Percentiles rank a stretch among this genome's conserved stretches.
Evolutionary conservation across 1,140 invertebrate genomes (phyloP).

Genomic region (Atopsyche davidsoni): DNA sequence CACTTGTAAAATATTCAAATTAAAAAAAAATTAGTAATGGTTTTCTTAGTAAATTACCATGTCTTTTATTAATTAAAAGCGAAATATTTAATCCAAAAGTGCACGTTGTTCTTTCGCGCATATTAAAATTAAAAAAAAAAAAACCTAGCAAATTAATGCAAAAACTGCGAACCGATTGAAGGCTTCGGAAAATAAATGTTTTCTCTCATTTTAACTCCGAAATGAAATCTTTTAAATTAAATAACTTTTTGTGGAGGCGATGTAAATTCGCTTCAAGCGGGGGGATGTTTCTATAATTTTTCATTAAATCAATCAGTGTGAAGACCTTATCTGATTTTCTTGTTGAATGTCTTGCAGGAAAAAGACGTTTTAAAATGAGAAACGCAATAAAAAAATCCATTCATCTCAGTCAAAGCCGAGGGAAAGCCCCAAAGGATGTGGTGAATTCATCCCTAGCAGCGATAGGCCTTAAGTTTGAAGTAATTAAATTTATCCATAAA

Average conservation of each 20-base stretch:
- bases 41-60: no score
- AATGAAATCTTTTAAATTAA: no score
- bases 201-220: conserved; percentile 22
- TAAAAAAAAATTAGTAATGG: no score
- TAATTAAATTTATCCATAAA: no score
- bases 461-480: no score
- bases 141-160: no score
- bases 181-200: conserved; percentile 18
- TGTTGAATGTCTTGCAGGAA: conserved; percentile 9
- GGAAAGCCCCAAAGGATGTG: background rate
- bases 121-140: no score
- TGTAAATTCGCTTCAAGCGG: conserved; percentile 5
- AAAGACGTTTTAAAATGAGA: conserved; percentile 21
- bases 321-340: conserved; percentile 29
- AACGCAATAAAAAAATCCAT: conserved; percentile 29
- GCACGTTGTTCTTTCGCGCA: no score
- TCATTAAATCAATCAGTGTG: conserved; percentile 31
- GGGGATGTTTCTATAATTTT: conserved; percentile 28
- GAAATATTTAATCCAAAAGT: no score
- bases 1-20: no score
- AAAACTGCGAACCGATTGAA: no score
- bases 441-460: conserved; percentile 1
- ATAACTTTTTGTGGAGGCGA: conserved; percentile 14
- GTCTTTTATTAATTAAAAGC: no score
- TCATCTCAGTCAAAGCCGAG: conserved; percentile 27